A percentile compares a stretch with the other conserved stretches of the same genome.
Evolutionary conservation across 1,140 invertebrate species (phyloP).

Genomic region (Drosophila parvula): DNA sequence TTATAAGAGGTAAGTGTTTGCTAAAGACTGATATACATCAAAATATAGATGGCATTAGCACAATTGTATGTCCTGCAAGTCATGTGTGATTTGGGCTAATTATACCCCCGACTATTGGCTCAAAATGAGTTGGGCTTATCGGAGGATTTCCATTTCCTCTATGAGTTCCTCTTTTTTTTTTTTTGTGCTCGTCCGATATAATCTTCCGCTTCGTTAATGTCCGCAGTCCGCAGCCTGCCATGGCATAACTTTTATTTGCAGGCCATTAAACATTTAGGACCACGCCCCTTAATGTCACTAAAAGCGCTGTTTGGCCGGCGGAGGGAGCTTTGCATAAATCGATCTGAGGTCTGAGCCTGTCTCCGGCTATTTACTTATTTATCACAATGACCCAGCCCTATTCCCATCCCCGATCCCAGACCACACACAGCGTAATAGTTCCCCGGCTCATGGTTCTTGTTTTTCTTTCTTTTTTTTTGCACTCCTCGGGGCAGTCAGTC

Average conservation of each 20-base stretch:
- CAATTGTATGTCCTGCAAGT: constrained; percentile 13
- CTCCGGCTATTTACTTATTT: constrained; percentile 77
- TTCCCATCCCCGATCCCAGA: constrained; percentile 40
- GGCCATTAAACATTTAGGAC: constrained; percentile 69
- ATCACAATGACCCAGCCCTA: constrained; percentile 77
- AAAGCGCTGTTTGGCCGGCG: constrained; percentile 52
- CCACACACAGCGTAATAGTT: constrained; percentile 70
- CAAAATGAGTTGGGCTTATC: constrained; percentile 45
- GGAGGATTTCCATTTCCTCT: constrained; percentile 45
- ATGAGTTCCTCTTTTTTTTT: constrained; percentile 20
- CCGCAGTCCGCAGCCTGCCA: constrained; percentile 19
- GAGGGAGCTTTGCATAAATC: constrained; percentile 67
- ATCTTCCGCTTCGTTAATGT: constrained; percentile 62
- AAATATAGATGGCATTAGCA: no score
- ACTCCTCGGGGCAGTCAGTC: constrained; percentile 44
- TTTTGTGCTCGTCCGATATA: constrained; percentile 14
- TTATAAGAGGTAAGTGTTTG: neutral
- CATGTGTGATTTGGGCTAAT: constrained; percentile 43
- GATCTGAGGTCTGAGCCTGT: constrained; percentile 58
- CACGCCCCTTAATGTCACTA: constrained; percentile 70
- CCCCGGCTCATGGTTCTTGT: constrained; percentile 13
- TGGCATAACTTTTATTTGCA: constrained; percentile 60
- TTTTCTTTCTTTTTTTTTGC: constrained; percentile 22
- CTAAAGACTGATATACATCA: no score
- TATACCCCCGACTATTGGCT: constrained; percentile 10